Evolutionary conservation across 2,113 vertebrate genomes (phyloP).

Genomic region (Gallinago undulata): DNA sequence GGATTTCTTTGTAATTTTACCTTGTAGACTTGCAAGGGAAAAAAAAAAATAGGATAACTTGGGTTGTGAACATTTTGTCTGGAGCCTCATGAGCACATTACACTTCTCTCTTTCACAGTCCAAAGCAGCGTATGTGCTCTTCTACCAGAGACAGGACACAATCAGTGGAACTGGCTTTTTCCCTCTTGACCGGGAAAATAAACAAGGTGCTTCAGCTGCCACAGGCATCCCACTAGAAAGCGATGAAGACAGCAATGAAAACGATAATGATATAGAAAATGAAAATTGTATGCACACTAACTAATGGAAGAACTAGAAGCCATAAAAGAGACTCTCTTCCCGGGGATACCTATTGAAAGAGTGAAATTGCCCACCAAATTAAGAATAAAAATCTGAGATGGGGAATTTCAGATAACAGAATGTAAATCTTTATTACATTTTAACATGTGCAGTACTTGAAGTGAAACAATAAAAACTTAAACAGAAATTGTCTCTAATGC

Average conservation of each 20-base stretch:
- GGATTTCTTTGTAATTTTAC: not conserved
- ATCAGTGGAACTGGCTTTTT: constrained; percentile 97
- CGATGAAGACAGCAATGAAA: constrained; percentile 85
- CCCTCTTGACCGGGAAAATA: constrained; percentile 88
- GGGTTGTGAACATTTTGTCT: not conserved
- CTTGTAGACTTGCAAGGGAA: not conserved
- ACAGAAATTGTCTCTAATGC: constrained; percentile 81
- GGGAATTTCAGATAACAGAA: constrained; percentile 81
- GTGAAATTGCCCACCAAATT: constrained; percentile 77
- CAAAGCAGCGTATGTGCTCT: constrained; percentile 97
- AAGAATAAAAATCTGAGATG: constrained; percentile 77
- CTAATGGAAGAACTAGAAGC: constrained; percentile 86
- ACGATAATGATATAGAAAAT: constrained; percentile 82
- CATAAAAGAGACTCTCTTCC: constrained; percentile 81
- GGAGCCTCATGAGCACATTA: not conserved
- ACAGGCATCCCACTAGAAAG: constrained; percentile 81
- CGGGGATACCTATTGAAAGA: constrained; percentile 68
- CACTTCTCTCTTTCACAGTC: constrained; percentile 78
- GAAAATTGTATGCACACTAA: constrained; percentile 95
- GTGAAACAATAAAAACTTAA: constrained; percentile 82
- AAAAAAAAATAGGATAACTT: not conserved
- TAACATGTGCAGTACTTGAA: constrained; percentile 84
- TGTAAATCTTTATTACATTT: constrained; percentile 83
- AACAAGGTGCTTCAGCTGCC: constrained; percentile 83
- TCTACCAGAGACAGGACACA: constrained; percentile 96